Evolutionary conservation across 2,888 invertebrate genomes (phyloP), one percentile per base, ranked within the genome.

Genomic region (Gasteruption jaculator): DNA sequence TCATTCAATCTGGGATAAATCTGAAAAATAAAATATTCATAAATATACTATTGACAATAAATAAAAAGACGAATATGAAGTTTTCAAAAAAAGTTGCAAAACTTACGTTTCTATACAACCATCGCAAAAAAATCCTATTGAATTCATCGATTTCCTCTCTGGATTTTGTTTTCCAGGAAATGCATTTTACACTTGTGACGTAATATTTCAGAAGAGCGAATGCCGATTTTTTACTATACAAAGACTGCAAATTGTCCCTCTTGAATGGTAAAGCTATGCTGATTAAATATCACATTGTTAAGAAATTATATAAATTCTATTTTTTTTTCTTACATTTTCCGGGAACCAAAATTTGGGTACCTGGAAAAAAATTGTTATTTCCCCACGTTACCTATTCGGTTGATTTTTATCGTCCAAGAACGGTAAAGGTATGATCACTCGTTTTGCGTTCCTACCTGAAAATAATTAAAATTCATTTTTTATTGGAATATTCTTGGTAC

Each of bases 251-350:
- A 15, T 73, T 69, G 38, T 72, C 68, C 7, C 68, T 62, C 53
- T 74, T 78, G 36, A 82, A 73, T 0, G 83, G 84, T 15, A 83
- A 54, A 35, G 82, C 82, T 56, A 84, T 77, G n/a, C 68, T 68
- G 49, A 19, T 45, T 49, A 51, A 43, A 22, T 34, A 36, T 42
- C 21, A 26, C 20, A 33, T 29, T 8, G 11, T 29, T 24, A 24
- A 24, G 24, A 24, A 8, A 24, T 8, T n/a, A n/a, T n/a, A n/a
- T 24, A 7, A 24, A 8, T 24, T 4, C 5, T 5, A 5, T n/a
- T 5, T 7, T 31, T 15, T 15, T 31, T 12, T 11, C 14, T 33
- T 33, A 24, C n/a, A 24, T 24, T 7, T 24, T 24, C 7, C 24
- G n/a, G 8, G n/a, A 24, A 7, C n/a, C 24, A 8, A 24, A 24